Conservation (phyloP, 1,140 invertebrate genomes). For the Drosophila albomicans region DNA sequence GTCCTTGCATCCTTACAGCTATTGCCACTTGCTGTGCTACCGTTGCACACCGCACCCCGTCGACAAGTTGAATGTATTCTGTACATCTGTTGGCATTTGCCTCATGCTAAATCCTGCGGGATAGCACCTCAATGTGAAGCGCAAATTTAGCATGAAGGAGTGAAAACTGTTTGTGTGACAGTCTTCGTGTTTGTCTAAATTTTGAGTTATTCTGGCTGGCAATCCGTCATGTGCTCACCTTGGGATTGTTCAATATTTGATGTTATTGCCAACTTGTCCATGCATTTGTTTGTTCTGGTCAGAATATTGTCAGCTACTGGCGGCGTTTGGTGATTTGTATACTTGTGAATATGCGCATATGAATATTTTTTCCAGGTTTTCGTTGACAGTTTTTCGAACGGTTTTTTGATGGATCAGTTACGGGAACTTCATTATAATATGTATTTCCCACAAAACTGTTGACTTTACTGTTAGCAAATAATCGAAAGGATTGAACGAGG, state of each 20-base stretch:
- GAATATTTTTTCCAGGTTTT: conserved; percentile 5
- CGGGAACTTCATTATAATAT: conserved; percentile 34
- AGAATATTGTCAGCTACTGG: conserved; percentile 33
- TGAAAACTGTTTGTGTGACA: conserved; percentile 61
- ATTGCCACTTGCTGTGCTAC: conserved; percentile 54
- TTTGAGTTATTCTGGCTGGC: conserved; percentile 36
- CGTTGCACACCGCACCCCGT: conserved; percentile 30
- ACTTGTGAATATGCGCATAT: conserved; percentile 19
- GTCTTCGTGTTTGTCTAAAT: conserved; percentile 41
- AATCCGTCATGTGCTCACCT: conserved; percentile 48
- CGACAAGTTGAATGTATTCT: conserved; percentile 9
- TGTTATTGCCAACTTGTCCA: conserved; percentile 39
- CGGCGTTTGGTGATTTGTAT: conserved; percentile 32
- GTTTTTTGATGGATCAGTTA: conserved; percentile 44
- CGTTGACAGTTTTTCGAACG: conserved; percentile 53
- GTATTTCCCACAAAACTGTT: conserved; percentile 8
- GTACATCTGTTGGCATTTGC: conserved; percentile 33
- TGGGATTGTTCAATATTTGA: conserved; percentile 56
- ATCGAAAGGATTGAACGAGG: conserved; percentile 6
- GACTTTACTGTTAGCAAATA: conserved; percentile 14
- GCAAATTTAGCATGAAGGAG: conserved; percentile 69
- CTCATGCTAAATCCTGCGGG: conserved; percentile 49
- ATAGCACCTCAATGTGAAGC: conserved; percentile 25
- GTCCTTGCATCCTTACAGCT: conserved; percentile 7
- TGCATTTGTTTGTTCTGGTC: conserved; percentile 41